Evolutionary conservation across 2,888 invertebrate genomes (phyloP).

Genomic region (Aleiodes testaceus): DNA sequence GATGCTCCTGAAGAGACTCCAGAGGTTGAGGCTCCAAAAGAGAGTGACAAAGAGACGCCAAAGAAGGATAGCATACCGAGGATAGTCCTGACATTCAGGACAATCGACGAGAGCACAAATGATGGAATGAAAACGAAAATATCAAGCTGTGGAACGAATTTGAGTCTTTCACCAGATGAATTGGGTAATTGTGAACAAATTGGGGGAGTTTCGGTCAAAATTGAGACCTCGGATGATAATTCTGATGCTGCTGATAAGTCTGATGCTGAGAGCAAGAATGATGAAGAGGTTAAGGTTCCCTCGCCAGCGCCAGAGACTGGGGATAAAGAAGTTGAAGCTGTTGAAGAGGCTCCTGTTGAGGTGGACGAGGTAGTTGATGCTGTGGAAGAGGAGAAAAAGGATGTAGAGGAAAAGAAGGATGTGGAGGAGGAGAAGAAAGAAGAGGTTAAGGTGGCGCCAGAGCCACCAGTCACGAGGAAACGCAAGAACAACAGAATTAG

Average conservation of each 20-base stretch:
- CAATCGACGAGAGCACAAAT: slow-evolving; percentile 72
- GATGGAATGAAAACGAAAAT: slow-evolving; percentile 69
- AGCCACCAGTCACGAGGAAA: slow-evolving; percentile 59
- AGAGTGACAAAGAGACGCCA: slow-evolving; percentile 37
- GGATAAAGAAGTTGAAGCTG: slow-evolving; percentile 20
- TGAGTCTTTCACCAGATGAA: slow-evolving; percentile 68
- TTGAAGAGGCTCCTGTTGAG: slow-evolving; percentile 8
- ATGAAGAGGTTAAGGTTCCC: slow-evolving; percentile 47
- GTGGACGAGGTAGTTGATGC: background rate
- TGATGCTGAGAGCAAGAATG: slow-evolving; percentile 72
- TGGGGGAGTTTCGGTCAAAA: slow-evolving; percentile 71
- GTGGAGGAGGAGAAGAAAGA: background rate
- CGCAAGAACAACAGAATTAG: slow-evolving; percentile 60
- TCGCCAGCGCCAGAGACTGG: slow-evolving; percentile 40
- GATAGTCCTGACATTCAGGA: slow-evolving; percentile 79
- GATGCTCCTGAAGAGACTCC: slow-evolving; percentile 13
- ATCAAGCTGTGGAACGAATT: slow-evolving; percentile 69
- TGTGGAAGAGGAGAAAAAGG: background rate
- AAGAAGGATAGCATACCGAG: slow-evolving; percentile 74
- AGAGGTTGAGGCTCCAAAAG: slow-evolving; percentile 43
- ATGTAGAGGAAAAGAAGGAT: background rate
- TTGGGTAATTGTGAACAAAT: slow-evolving; percentile 67
- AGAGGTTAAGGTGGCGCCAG: slow-evolving; percentile 24
- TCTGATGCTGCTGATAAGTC: slow-evolving; percentile 73
- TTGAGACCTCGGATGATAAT: slow-evolving; percentile 67